Base-by-base conservation (phyloP, 2,888 invertebrate genomes). In the Tanytarsus gracilentus region DNA sequence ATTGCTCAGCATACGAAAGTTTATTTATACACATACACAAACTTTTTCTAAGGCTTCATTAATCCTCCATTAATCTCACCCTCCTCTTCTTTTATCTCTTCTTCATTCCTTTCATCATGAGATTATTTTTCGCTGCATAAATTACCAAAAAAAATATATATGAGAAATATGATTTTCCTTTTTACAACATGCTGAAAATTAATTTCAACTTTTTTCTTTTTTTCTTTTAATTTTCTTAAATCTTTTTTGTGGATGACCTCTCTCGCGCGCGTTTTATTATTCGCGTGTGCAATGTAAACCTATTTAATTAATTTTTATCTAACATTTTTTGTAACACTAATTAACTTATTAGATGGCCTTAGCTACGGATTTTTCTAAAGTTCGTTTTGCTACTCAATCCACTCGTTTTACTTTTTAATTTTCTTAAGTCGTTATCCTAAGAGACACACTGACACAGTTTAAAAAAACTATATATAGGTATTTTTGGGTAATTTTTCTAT, bases 331-430 rank as follows among this genome's bases (percentile, higher is more conserved):
- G 21, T 36, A 25, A 11, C 6, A n/a, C 14, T 36, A 36, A 14
- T 27, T 7, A 27, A 14, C 9, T 18, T 51, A 7, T 27, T 69
- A 73, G 72, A 69, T 73, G 72, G 72, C 70, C 70, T 65, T 72
- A 70, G 71, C 69, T 66, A 68, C 66, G 65, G 65, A 65, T 65
- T 30, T 61, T 65, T 63, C 64, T 66, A 65, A 65, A 58, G 30
- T 27, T 23, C 21, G 48, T 48, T 8, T 58, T 44, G 30, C 18
- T 58, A 29, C 48, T 48, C 11, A 48, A 58, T 29, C 58, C 58
- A 48, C 21, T 56, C 44, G n/a, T 58, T 18, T 44, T 44, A 9
- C 6, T 44, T 44, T 21, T 44, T 44, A 44, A 44, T 18, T 44
- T 44, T 23, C 2, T 44, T 44, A 44, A 44, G 18, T 44, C 44